phyloP scores from a whole-genome alignment of 2,797 vertebrate genomes.

The Enteromius trimaculatus region DNA sequence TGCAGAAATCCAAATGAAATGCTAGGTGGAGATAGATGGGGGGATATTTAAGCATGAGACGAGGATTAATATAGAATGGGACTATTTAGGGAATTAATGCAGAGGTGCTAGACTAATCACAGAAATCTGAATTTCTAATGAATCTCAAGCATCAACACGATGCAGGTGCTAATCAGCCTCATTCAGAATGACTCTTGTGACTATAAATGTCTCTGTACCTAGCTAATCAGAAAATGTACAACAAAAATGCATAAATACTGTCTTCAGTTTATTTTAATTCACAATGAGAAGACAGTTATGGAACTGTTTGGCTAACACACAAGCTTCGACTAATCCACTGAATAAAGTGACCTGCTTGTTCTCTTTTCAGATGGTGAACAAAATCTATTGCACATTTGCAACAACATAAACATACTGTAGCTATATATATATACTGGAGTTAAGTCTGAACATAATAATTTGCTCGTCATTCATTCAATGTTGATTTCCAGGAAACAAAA shows the following conservation, averaged over 20 bases:
- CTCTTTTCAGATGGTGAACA: background rate
- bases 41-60: conserved; percentile 28
- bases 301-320: background rate
- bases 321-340: background rate
- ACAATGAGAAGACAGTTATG: background rate
- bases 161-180: conserved; percentile 49
- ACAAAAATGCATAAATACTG: conserved; percentile 4
- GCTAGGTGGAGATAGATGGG: conserved; percentile 24
- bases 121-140: conserved; percentile 54
- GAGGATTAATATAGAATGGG: conserved; percentile 46
- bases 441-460: background rate
- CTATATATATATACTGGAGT: background rate
- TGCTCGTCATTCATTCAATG: background rate
- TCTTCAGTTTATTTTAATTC: background rate
- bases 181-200: conserved; percentile 33
- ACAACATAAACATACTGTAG: background rate
- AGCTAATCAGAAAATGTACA: conserved; percentile 32
- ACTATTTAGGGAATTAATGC: conserved; percentile 48
- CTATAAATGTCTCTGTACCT: conserved; percentile 27
- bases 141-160: conserved; percentile 46
- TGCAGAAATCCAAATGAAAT: conserved; percentile 45
- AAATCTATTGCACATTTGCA: background rate
- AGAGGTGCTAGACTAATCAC: conserved; percentile 50
- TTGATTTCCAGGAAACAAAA: background rate
- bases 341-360: background rate